Percentiles rank a stretch among this genome's conserved stretches.
These are phyloP conservation scores for Xiphydria camelus DNA, from an alignment of 2,888 invertebrate species.

Conservation along the genomic window DNA sequence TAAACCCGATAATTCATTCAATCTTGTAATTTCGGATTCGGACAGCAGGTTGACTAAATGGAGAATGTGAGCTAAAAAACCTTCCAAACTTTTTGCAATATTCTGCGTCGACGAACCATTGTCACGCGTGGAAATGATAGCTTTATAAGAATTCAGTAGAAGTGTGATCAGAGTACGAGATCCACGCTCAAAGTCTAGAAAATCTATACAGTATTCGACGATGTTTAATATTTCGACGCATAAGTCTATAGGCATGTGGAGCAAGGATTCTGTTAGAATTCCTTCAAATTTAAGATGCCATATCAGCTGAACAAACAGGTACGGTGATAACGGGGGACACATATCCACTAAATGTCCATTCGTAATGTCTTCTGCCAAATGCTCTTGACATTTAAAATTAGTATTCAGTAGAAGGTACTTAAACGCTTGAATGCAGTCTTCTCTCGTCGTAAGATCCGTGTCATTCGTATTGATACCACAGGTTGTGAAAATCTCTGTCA, in stretches of 20 bases:
- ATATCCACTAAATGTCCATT: slow-evolving; percentile 45
- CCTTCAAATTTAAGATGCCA: slow-evolving; percentile 43
- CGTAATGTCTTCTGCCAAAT: slow-evolving; percentile 40
- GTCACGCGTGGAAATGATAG: slow-evolving; percentile 20
- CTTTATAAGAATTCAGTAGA: slow-evolving; percentile 32
- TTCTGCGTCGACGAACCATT: slow-evolving; percentile 31
- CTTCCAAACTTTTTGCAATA: slow-evolving; percentile 23
- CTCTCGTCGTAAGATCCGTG: slow-evolving; percentile 8
- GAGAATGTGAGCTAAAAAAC: slow-evolving; percentile 30
- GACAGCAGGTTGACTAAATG: slow-evolving; percentile 36
- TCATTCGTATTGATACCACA: slow-evolving; percentile 12
- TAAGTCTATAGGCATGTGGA: slow-evolving; percentile 46
- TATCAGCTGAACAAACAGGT: slow-evolving; percentile 43
- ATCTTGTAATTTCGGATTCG: slow-evolving; percentile 26
- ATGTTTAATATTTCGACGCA: slow-evolving; percentile 40
- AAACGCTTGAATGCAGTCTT: slow-evolving; percentile 28
- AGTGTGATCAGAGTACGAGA: slow-evolving; percentile 22
- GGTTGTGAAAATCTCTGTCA: slow-evolving; percentile 22
- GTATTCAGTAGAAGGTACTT: slow-evolving; percentile 47
- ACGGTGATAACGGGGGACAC: slow-evolving; percentile 46
- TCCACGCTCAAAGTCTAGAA: slow-evolving; percentile 35
- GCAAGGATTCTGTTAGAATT: slow-evolving; percentile 39
- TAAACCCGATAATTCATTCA: slow-evolving; percentile 16
- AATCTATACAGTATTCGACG: slow-evolving; percentile 30
- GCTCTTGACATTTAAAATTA: slow-evolving; percentile 39